Evolutionary conservation across 2,888 invertebrate species (phyloP).

Genomic region (Andrena flavipes): DNA sequence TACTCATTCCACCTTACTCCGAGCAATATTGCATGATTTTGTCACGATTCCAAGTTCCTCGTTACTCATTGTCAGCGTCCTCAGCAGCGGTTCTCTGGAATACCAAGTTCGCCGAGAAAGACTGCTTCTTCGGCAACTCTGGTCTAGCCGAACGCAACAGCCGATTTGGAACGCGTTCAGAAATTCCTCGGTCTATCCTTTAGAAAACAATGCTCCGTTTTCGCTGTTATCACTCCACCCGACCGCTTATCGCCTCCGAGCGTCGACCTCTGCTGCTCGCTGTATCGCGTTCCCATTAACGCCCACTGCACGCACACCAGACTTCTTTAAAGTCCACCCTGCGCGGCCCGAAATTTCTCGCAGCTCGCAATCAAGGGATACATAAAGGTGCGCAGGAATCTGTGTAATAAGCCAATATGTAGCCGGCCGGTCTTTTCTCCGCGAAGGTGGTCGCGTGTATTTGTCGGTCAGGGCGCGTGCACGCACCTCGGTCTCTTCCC

Average conservation of each 20-base stretch:
- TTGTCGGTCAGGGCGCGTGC: slow-evolving; percentile 34
- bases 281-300: not conserved
- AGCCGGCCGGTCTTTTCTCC: not conserved
- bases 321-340: not conserved
- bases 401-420: not conserved
- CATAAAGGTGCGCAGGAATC: not conserved
- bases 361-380: not conserved
- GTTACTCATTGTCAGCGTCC: not conserved
- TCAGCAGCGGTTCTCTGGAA: not conserved
- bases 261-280: not conserved
- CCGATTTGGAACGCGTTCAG: not conserved
- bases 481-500: slow-evolving; percentile 50
- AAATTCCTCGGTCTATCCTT: not conserved
- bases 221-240: not conserved
- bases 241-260: not conserved
- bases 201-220: not conserved
- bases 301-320: not conserved
- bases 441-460: not conserved
- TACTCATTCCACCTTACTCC: not conserved
- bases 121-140: not conserved
- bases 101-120: not conserved
- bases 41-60: not conserved
- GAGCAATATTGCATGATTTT: not conserved
- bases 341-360: not conserved
- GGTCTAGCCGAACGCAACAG: not conserved